These are phyloP conservation scores for Hemiprocne comata DNA, from an alignment of 2,113 vertebrate species.

Conservation along the genomic window DNA sequence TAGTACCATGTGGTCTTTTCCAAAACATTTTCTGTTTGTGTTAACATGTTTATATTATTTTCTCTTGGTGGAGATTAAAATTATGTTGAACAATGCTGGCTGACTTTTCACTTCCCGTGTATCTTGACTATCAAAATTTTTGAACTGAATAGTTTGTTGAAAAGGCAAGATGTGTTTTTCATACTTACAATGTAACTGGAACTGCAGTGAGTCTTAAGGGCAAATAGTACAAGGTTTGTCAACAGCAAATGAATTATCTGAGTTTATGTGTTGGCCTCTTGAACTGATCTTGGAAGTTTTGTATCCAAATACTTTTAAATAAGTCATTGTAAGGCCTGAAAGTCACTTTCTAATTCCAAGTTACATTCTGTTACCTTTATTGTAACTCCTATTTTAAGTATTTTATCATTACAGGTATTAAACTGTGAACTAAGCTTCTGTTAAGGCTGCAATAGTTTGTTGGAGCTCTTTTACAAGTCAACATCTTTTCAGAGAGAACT, in stretches of 20 bases:
- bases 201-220: not conserved
- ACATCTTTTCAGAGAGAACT: not conserved
- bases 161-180: not conserved
- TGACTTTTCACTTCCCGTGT: not conserved
- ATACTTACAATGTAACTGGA: not conserved
- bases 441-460: not conserved
- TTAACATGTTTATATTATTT: slow-evolving; percentile 40
- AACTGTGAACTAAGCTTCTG: not conserved
- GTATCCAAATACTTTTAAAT: not conserved
- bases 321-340: not conserved
- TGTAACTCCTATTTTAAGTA: not conserved
- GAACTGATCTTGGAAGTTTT: not conserved
- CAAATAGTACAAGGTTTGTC: not conserved
- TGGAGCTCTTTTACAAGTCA: not conserved
- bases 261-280: not conserved
- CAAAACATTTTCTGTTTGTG: not conserved
- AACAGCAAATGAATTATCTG: not conserved
- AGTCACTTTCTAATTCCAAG: not conserved
- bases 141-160: not conserved
- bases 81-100: not conserved
- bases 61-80: slow-evolving; percentile 54
- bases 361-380: not conserved
- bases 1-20: not conserved
- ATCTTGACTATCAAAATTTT: not conserved
- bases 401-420: not conserved